Conservation (phyloP, 1,140 invertebrate species). For the Bombus sylvicola region DNA sequence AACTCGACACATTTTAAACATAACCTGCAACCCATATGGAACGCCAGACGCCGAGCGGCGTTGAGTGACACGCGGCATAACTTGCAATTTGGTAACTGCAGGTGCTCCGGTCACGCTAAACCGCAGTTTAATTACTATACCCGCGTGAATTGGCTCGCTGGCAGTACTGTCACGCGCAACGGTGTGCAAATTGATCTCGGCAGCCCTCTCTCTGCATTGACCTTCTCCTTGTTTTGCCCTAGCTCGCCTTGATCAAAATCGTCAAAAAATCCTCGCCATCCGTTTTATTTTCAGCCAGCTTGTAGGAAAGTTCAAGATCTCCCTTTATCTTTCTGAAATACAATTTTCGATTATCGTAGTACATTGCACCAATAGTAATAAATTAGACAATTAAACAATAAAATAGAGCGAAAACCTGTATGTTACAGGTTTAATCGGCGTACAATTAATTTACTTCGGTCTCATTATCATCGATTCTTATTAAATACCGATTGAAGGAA, state of each 20-base stretch:
- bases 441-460: not conserved
- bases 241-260: conserved; percentile 49
- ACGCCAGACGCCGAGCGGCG: conserved; percentile 46
- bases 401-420: no score
- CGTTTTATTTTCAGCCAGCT: conserved; percentile 1
- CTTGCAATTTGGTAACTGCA: conserved; percentile 79
- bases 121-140: conserved; percentile 82
- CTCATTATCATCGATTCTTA: not conserved
- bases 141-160: conserved; percentile 77
- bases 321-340: not conserved
- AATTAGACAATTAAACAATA: no score
- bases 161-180: conserved; percentile 78
- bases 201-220: conserved; percentile 64
- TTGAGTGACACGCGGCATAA: conserved; percentile 78
- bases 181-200: conserved; percentile 78
- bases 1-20: conserved; percentile 31
- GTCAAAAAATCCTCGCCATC: conserved; percentile 29
- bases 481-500: not conserved
- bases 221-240: conserved; percentile 39
- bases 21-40: conserved; percentile 18
- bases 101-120: conserved; percentile 79
- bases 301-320: not conserved
- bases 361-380: no score
- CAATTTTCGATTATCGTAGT: no score
- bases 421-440: no score